These are phyloP conservation scores for Zoanthus sansibaricus DNA, from an alignment of 92 coral and sea anemone genomes.

Conservation along the genomic window DNA sequence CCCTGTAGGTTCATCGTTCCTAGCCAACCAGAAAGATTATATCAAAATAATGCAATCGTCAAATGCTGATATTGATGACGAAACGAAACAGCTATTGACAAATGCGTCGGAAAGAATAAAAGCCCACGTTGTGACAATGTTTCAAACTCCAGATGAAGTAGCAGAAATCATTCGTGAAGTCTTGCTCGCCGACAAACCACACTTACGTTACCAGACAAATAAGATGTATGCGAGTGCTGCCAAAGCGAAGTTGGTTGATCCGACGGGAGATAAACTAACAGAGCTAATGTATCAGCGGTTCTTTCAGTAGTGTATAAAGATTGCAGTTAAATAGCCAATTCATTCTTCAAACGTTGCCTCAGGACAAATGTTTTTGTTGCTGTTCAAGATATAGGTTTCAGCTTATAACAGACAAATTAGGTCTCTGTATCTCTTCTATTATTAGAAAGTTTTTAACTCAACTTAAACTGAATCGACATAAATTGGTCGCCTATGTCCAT, in stretches of 20 bases:
- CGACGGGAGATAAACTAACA: constrained; percentile 79
- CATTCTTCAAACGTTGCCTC: too few relatives aligned
- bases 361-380: too few relatives aligned
- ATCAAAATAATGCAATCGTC: constrained; percentile 18
- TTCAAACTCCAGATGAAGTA: constrained; percentile 85
- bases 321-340: not conserved
- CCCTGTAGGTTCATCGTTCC: constrained; percentile 78
- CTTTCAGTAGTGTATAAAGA: constrained; percentile 37
- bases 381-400: too few relatives aligned
- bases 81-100: constrained; percentile 77
- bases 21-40: constrained; percentile 45
- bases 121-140: constrained; percentile 65
- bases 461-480: too few relatives aligned
- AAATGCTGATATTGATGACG: constrained; percentile 74
- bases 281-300: constrained; percentile 71
- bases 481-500: too few relatives aligned
- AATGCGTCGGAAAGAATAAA: constrained; percentile 67
- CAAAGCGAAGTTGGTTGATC: constrained; percentile 77
- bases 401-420: too few relatives aligned
- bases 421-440: too few relatives aligned
- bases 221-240: constrained; percentile 67
- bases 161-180: constrained; percentile 82
- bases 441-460: too few relatives aligned
- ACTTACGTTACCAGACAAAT: constrained; percentile 89
- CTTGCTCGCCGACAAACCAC: constrained; percentile 80